A percentile compares a stretch with the other conserved stretches of the same genome.
Evolutionary conservation across 2,113 vertebrate genomes (phyloP).

Genomic region (Albula goreensis): DNA sequence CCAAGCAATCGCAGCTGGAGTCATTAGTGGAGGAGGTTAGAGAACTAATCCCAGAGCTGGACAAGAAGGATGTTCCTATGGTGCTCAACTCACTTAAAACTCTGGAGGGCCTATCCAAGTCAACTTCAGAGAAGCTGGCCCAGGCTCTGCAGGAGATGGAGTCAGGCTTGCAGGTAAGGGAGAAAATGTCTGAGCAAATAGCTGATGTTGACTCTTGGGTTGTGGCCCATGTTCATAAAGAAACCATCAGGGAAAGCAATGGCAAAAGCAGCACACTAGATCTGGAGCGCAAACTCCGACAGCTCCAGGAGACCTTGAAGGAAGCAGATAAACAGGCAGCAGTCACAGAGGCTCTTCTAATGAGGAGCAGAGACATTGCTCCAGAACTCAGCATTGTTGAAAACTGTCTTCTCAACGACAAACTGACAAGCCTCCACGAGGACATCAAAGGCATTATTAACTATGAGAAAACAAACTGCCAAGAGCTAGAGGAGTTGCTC

Average conservation of each 20-base stretch:
- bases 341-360: constrained; percentile 67
- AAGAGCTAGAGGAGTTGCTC: constrained; percentile 66
- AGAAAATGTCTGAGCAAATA: constrained; percentile 72
- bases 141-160: constrained; percentile 74
- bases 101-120: constrained; percentile 73
- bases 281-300: constrained; percentile 52
- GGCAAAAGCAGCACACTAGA: constrained; percentile 54
- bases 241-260: constrained; percentile 42
- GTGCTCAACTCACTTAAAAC: constrained; percentile 66
- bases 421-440: constrained; percentile 72
- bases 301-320: constrained; percentile 65
- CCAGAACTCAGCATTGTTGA: constrained; percentile 77
- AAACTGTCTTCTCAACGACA: constrained; percentile 73
- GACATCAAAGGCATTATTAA: constrained; percentile 67
- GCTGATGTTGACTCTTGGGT: constrained; percentile 76
- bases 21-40: constrained; percentile 68
- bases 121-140: constrained; percentile 70
- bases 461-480: constrained; percentile 67
- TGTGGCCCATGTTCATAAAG: constrained; percentile 50
- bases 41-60: constrained; percentile 60
- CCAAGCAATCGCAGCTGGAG: constrained; percentile 69
- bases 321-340: constrained; percentile 69
- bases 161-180: constrained; percentile 77
- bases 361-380: constrained; percentile 65
- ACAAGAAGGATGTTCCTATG: constrained; percentile 61